phyloP scores from a whole-genome alignment of 2,113 vertebrate species.

The Dolichallabes microphthalmus region DNA sequence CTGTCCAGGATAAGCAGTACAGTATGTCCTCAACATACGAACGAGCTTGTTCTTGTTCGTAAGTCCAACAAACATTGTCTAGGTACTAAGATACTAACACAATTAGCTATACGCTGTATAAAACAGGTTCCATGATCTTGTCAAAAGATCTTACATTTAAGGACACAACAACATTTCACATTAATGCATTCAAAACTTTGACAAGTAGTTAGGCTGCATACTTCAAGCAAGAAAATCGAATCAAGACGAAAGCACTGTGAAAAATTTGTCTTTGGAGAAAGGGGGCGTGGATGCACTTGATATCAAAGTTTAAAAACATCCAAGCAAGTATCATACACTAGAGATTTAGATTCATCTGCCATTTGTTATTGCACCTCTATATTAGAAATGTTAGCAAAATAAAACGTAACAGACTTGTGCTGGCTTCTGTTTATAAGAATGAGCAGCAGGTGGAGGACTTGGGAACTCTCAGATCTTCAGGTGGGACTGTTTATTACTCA shows the following conservation, averaged over 20 bases:
- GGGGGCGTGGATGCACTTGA: not conserved
- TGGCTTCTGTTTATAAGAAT: conserved; percentile 14
- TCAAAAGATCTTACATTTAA: no score
- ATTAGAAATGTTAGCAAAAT: not conserved
- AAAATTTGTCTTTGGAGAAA: not conserved
- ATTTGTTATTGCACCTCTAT: no score
- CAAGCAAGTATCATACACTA: not conserved
- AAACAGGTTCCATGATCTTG: no score
- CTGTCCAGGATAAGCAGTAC: no score
- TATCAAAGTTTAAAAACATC: not conserved
- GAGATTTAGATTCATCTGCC: not conserved
- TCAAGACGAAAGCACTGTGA: not conserved
- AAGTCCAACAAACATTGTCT: no score
- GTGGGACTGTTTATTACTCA: conserved; percentile 24
- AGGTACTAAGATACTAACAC: no score
- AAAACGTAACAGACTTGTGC: not conserved
- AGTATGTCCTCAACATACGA: no score
- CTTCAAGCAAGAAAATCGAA: not conserved
- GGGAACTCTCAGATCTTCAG: conserved; percentile 6
- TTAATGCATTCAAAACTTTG: not conserved
- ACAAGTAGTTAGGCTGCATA: no score
- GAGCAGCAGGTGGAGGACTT: conserved; percentile 13
- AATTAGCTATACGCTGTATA: no score
- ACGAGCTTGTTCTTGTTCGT: no score
- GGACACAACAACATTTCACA: not conserved